Evolutionary conservation across 2,113 vertebrate species (phyloP).

Genomic region (Ceratotherium simum): DNA sequence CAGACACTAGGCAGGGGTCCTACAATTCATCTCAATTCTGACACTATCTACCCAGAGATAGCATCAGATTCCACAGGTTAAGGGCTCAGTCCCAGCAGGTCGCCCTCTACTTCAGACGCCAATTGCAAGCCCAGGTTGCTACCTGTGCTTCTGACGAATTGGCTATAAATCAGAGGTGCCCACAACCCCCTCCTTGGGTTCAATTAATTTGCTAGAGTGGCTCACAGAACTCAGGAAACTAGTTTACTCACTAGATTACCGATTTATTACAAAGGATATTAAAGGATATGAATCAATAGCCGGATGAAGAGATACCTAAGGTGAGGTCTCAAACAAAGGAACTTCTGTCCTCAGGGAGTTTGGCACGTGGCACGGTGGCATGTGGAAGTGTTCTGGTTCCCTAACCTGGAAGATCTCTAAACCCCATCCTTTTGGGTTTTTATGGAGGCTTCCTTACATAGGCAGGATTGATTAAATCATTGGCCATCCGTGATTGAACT

Average conservation of each 20-base stretch:
- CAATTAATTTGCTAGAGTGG: neutral
- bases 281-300: neutral
- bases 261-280: neutral
- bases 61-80: neutral
- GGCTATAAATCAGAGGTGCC: neutral
- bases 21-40: neutral
- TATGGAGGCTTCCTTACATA: neutral
- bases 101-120: neutral
- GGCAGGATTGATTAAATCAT: neutral
- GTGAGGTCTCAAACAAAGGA: neutral
- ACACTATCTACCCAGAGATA: too few species aligned
- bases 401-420: neutral
- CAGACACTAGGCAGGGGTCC: neutral
- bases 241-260: neutral
- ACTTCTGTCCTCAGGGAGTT: neutral
- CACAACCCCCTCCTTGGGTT: neutral
- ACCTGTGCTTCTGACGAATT: neutral
- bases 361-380: neutral
- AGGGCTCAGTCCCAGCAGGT: neutral
- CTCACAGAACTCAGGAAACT: neutral
- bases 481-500: neutral
- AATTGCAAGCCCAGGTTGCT: neutral
- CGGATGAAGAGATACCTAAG: neutral
- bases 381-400: neutral
- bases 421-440: neutral